Evolutionary conservation across 2,888 invertebrate species (phyloP).

Genomic region (Pandemis cinnamomeana): DNA sequence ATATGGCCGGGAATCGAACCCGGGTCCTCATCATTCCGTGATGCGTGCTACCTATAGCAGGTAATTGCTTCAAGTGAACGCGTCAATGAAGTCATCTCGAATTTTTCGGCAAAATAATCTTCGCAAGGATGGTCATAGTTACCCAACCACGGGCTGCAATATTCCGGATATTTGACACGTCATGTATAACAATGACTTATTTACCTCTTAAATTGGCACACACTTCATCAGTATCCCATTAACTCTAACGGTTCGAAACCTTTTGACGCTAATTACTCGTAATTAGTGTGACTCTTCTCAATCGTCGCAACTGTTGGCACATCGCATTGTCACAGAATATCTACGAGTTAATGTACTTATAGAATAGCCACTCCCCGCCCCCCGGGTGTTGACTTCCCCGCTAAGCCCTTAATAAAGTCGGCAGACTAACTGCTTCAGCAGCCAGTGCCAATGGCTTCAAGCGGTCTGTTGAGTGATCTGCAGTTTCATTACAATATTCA

Average conservation of each 20-base stretch:
- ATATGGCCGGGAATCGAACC: too few relatives aligned
- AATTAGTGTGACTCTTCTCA: slow-evolving; percentile 54
- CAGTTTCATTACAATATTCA: too few relatives aligned
- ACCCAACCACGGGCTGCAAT: background rate
- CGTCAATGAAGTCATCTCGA: too few relatives aligned
- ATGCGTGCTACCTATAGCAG: too few relatives aligned
- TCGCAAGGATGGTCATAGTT: background rate
- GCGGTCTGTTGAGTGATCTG: too few relatives aligned
- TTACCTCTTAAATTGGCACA: slow-evolving; percentile 45
- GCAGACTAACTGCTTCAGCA: too few relatives aligned
- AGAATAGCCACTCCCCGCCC: too few relatives aligned
- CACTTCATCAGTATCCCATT: slow-evolving; percentile 47
- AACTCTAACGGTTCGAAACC: slow-evolving; percentile 56
- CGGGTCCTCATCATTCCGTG: too few relatives aligned
- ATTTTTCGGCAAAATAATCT: background rate
- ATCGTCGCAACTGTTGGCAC: background rate
- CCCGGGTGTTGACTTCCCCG: too few relatives aligned
- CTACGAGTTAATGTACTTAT: background rate
- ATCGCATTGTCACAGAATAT: background rate
- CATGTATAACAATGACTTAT: background rate
- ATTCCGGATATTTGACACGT: background rate
- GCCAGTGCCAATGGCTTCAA: too few relatives aligned
- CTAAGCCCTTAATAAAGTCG: too few relatives aligned
- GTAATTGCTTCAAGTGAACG: too few relatives aligned
- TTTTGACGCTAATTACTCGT: slow-evolving; percentile 63